Conservation (phyloP, 2,888 invertebrate genomes). For the Rotaria magnacalcarata region DNA sequence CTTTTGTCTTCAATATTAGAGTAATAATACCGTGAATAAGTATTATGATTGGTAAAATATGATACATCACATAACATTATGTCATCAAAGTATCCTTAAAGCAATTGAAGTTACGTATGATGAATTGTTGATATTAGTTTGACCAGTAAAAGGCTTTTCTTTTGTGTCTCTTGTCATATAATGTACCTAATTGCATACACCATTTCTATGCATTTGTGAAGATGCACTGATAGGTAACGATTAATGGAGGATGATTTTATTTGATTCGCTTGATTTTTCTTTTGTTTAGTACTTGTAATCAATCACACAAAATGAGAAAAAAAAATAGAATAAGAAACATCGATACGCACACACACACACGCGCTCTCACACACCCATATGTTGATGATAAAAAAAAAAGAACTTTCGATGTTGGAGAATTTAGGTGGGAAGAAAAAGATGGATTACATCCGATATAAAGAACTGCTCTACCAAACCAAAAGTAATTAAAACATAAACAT, state of each 20-base stretch:
- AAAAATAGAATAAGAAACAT: neutral
- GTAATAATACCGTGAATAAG: no score
- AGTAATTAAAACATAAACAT: slow-evolving; percentile 12
- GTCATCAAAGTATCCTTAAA: no score
- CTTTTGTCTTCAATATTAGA: no score
- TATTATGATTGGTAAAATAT: no score
- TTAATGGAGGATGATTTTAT: neutral
- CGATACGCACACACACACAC: neutral
- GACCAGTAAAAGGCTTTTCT: no score
- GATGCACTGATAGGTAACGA: neutral
- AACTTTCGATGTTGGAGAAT: neutral
- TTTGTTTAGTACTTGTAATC: neutral
- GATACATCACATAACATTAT: no score
- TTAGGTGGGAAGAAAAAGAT: neutral
- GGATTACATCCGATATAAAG: neutral
- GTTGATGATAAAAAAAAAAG: neutral
- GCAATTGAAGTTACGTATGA: no score
- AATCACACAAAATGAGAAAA: neutral
- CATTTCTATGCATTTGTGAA: neutral
- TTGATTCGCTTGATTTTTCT: neutral
- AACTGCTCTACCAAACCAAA: slow-evolving; percentile 11
- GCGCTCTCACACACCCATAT: neutral
- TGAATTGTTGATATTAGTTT: no score
- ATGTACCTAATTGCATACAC: neutral
- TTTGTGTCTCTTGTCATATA: neutral